phyloP scores from a whole-genome alignment of 2,888 invertebrate species.

The Eupithecia abbreviata region DNA sequence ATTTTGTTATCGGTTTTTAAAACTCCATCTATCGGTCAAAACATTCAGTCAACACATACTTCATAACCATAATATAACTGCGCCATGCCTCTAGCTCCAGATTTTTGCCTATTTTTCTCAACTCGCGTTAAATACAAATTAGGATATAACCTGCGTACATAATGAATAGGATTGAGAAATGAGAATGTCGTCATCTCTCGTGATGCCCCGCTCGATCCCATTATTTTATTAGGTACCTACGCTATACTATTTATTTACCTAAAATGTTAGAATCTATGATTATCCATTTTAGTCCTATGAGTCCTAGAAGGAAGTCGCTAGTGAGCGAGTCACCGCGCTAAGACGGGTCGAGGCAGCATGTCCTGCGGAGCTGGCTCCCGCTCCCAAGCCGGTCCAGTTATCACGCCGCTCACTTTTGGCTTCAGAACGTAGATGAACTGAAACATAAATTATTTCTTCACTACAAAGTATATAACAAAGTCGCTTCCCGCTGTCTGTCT shows the following conservation, averaged over 20 bases:
- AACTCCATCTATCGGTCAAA: background rate
- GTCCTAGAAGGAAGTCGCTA: background rate
- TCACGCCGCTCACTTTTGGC: constrained; percentile 64
- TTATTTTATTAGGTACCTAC: background rate
- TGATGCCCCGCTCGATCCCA: background rate
- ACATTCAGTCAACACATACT: background rate
- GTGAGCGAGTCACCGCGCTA: constrained; percentile 60
- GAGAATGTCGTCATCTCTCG: background rate
- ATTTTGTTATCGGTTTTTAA: too few species aligned
- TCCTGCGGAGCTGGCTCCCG: constrained; percentile 51
- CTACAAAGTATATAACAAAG: too few species aligned
- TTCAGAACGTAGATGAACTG: constrained; percentile 74
- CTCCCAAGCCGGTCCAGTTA: constrained; percentile 51
- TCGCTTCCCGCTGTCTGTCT: too few species aligned
- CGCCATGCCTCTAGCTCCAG: background rate
- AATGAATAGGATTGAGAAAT: background rate
- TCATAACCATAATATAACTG: background rate
- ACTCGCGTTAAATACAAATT: background rate
- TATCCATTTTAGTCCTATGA: background rate
- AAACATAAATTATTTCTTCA: constrained; percentile 38
- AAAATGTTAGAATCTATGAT: background rate
- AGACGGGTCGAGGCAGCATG: constrained; percentile 59
- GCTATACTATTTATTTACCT: background rate
- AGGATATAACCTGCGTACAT: background rate
- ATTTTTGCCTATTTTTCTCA: background rate